Evolutionary conservation across 2,797 vertebrate species (phyloP).

Genomic region (Streptopelia turtur): DNA sequence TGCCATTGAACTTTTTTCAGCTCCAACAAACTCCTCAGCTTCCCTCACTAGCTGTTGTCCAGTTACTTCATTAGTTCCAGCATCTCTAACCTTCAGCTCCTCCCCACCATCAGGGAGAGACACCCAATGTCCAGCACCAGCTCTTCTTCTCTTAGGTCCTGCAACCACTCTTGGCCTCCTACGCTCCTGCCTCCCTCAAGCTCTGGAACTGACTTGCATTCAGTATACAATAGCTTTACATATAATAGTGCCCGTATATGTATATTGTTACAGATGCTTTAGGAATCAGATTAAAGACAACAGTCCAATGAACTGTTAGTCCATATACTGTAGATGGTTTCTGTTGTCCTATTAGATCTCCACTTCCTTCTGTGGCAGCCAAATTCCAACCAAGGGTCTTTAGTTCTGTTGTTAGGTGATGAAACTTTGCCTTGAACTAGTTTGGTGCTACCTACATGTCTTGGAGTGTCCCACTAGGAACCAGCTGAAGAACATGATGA

Average conservation of each 20-base stretch:
- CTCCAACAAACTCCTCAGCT: not conserved
- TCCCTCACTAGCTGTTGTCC: not conserved
- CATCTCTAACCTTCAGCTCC: not conserved
- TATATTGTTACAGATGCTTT: not conserved
- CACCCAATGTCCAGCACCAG: not conserved
- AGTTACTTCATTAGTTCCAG: not conserved
- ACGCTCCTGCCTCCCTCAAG: not conserved
- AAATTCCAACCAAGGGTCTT: not conserved
- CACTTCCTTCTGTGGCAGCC: not conserved
- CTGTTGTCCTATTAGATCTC: not conserved
- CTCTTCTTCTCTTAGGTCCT: not conserved
- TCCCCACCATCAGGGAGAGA: not conserved
- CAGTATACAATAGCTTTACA: not conserved
- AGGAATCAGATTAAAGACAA: not conserved
- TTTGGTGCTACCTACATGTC: not conserved
- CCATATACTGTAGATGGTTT: not conserved
- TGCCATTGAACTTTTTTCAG: not conserved
- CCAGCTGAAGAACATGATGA: not conserved
- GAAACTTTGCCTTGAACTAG: not conserved
- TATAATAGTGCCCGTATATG: not conserved
- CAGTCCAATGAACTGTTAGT: not conserved
- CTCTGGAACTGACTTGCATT: fast-evolving
- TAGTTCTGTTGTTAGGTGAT: not conserved
- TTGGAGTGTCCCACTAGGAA: not conserved
- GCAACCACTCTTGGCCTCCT: not conserved